These are phyloP conservation scores for Polypedilum vanderplanki DNA, from an alignment of 1,140 invertebrate genomes.

Conservation along the genomic window DNA sequence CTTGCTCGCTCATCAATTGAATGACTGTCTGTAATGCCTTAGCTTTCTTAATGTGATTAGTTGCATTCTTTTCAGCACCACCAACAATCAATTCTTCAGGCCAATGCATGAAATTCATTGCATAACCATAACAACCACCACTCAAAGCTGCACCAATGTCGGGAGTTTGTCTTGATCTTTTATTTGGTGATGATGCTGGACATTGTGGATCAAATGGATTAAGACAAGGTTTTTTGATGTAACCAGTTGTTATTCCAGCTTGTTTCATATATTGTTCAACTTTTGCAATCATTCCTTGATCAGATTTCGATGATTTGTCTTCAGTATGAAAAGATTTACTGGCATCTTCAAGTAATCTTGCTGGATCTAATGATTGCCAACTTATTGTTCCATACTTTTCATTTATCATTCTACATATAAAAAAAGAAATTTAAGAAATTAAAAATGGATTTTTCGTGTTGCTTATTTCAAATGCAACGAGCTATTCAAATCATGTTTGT, in stretches of 20 bases:
- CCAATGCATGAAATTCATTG: slow-evolving; percentile 97
- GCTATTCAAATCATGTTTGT: too few relatives aligned
- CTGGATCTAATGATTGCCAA: slow-evolving; percentile 62
- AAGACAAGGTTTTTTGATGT: slow-evolving; percentile 95
- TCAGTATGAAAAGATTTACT: slow-evolving; percentile 47
- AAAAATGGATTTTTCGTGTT: background rate
- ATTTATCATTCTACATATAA: background rate
- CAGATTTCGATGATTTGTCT: background rate
- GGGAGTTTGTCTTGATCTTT: slow-evolving; percentile 62
- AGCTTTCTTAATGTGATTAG: slow-evolving; percentile 82
- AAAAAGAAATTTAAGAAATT: background rate
- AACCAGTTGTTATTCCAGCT: slow-evolving; percentile 90
- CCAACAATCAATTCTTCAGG: slow-evolving; percentile 94
- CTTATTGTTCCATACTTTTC: slow-evolving; percentile 9
- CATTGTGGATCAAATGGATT: slow-evolving; percentile 85
- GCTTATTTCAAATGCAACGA: too few relatives aligned
- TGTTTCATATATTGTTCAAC: slow-evolving; percentile 88
- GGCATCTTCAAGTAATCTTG: slow-evolving; percentile 65
- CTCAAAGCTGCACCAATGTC: slow-evolving; percentile 88
- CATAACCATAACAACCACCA: slow-evolving; percentile 94
- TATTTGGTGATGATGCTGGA: slow-evolving; percentile 87
- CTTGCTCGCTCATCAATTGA: slow-evolving; percentile 89
- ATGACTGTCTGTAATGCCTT: slow-evolving; percentile 90
- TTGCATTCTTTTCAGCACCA: slow-evolving; percentile 81
- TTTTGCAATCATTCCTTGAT: slow-evolving; percentile 45